Evolutionary conservation across 30 jellyfish, hydroid and myxozoan species (phyloP).

Genomic region (Mastigias papua): DNA sequence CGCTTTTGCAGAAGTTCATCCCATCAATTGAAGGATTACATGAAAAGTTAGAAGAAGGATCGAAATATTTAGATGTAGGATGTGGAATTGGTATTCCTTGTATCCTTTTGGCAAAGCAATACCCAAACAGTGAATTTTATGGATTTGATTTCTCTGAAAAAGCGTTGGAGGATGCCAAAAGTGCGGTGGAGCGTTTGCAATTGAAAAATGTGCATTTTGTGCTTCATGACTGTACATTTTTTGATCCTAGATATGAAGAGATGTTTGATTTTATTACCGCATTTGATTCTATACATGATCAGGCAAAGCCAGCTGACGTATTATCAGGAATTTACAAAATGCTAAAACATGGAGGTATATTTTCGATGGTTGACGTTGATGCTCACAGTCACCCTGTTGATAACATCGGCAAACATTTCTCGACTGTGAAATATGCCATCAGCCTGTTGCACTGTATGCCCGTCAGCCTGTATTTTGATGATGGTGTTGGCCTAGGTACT

Average conservation of each 20-base stretch:
- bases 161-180: conserved; percentile 24
- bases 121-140: conserved; percentile 64
- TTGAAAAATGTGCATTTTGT: conserved; percentile 43
- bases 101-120: conserved; percentile 28
- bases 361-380: conserved; percentile 54
- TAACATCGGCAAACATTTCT: conserved; percentile 25
- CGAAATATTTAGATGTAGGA: conserved; percentile 48
- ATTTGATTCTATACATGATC: conserved; percentile 69
- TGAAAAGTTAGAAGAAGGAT: conserved; percentile 59
- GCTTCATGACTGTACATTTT: conserved; percentile 22
- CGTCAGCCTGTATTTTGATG: conserved; percentile 64
- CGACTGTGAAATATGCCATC: conserved; percentile 38
- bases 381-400: conserved; percentile 61
- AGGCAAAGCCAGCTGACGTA: conserved; percentile 58
- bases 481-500: conserved; percentile 70
- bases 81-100: conserved; percentile 64
- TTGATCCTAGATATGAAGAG: conserved; percentile 21
- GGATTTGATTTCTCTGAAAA: conserved; percentile 63
- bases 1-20: conserved; percentile 5
- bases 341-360: conserved; percentile 58
- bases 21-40: conserved; percentile 37
- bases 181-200: conserved; percentile 10
- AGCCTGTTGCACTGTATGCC: conserved; percentile 78
- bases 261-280: conserved; percentile 69
- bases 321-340: conserved; percentile 35